Percentiles rank a stretch among this genome's conserved stretches.
Conservation (phyloP, 2,113 vertebrate genomes). For the Python bivittatus region DNA sequence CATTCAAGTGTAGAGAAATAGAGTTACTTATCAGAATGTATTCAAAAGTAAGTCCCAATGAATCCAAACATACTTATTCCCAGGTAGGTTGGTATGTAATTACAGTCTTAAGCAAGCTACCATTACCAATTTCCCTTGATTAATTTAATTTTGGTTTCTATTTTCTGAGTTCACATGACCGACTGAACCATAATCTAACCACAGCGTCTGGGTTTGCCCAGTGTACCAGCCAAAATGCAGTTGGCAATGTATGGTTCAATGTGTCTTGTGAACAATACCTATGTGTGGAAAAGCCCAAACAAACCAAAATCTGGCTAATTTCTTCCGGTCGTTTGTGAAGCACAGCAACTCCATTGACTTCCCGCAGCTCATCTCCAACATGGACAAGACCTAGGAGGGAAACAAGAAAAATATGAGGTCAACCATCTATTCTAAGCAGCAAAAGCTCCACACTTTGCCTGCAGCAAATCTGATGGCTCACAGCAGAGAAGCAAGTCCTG, state of each 20-base stretch:
- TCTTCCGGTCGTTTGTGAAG: slow-evolving; percentile 91
- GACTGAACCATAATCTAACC: neutral
- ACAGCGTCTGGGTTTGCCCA: neutral
- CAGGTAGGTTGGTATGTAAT: neutral
- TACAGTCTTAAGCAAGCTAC: neutral
- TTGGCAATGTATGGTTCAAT: neutral
- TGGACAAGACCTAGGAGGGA: slow-evolving; percentile 87
- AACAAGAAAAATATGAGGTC: slow-evolving; percentile 5
- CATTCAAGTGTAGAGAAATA: neutral
- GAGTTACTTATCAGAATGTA: neutral
- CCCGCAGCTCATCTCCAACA: slow-evolving; percentile 92
- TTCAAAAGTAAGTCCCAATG: neutral
- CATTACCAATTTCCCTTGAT: neutral
- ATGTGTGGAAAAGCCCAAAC: slow-evolving; percentile 50
- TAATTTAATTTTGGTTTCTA: neutral
- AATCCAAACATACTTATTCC: neutral
- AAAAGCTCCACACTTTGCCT: neutral
- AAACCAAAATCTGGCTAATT: slow-evolving; percentile 95
- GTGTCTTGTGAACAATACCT: neutral
- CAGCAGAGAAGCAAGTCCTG: neutral
- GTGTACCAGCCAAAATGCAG: neutral
- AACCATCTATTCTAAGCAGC: neutral
- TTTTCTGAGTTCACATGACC: neutral
- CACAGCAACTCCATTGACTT: slow-evolving; percentile 91
- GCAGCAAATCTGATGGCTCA: neutral